phyloP scores from a whole-genome alignment of 2,797 vertebrate genomes.

The Hafferia zeledoni region DNA sequence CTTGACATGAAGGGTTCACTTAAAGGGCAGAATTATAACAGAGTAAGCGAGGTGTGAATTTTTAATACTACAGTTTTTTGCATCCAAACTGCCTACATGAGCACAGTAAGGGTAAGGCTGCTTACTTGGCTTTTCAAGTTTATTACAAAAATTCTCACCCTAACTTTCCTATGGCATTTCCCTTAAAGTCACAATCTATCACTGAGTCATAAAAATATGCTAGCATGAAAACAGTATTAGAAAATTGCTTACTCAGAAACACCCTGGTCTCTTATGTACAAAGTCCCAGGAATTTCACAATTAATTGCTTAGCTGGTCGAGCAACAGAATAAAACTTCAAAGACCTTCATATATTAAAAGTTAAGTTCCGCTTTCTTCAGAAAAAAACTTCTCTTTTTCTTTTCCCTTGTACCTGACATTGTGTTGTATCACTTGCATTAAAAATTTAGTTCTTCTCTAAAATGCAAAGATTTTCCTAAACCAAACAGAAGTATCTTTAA shows the following conservation, averaged over 20 bases:
- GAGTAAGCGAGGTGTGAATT: background rate
- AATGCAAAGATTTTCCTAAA: background rate
- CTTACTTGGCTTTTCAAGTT: background rate
- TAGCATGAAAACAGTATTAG: background rate
- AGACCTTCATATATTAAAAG: background rate
- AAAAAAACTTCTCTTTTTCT: background rate
- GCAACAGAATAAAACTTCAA: background rate
- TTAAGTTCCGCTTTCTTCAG: background rate
- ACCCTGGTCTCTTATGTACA: background rate
- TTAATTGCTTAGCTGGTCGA: background rate
- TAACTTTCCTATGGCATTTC: background rate
- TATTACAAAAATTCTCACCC: background rate
- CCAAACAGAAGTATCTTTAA: background rate
- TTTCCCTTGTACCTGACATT: background rate
- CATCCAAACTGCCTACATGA: background rate
- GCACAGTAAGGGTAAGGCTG: background rate
- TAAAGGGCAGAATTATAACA: background rate
- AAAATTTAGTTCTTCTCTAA: background rate
- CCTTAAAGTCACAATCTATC: background rate
- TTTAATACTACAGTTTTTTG: background rate
- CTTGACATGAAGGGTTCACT: background rate
- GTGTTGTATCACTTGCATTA: background rate
- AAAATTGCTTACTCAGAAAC: constrained; percentile 12
- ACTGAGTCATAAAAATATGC: background rate
- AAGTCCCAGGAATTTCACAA: background rate